phyloP scores from a whole-genome alignment of 1,140 invertebrate species.

The Odontomachus brunneus region DNA sequence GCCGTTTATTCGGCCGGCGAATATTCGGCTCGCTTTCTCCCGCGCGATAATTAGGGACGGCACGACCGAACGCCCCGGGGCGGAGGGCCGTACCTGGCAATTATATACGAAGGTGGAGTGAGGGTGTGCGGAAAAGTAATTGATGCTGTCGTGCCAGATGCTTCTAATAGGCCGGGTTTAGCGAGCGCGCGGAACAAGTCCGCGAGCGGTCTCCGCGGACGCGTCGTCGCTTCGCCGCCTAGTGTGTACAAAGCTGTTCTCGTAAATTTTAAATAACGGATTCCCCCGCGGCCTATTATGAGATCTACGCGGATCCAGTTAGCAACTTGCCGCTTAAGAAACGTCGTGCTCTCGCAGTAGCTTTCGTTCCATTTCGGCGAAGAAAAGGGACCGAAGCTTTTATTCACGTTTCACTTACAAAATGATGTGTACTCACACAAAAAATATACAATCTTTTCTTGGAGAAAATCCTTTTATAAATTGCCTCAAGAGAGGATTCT shows the following conservation, averaged over 20 bases:
- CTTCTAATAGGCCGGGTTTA: conserved; percentile 13
- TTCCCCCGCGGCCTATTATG: background rate
- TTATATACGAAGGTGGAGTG: conserved; percentile 54
- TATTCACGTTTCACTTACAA: too few species aligned
- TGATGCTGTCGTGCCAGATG: conserved; percentile 27
- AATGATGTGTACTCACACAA: too few species aligned
- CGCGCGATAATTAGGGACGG: conserved; percentile 61
- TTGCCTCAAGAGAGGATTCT: too few species aligned
- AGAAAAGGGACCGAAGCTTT: too few species aligned
- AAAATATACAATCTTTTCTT: too few species aligned
- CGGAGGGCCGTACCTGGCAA: conserved; percentile 12
- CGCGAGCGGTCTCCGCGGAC: background rate
- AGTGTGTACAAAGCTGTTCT: background rate
- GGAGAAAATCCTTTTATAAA: too few species aligned
- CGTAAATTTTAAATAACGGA: background rate
- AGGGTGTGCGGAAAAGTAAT: conserved; percentile 32
- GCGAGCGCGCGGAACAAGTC: background rate
- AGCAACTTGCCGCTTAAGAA: too few species aligned
- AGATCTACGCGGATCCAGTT: conserved; percentile 1
- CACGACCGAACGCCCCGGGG: conserved; percentile 33
- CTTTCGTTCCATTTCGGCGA: too few species aligned
- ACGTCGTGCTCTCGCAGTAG: too few species aligned
- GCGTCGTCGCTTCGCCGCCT: background rate
- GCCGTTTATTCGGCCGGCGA: conserved; percentile 46
- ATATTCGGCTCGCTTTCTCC: conserved; percentile 56